Evolutionary conservation across 1,140 invertebrate species (phyloP).

Genomic region (Sarcophaga bullata): DNA sequence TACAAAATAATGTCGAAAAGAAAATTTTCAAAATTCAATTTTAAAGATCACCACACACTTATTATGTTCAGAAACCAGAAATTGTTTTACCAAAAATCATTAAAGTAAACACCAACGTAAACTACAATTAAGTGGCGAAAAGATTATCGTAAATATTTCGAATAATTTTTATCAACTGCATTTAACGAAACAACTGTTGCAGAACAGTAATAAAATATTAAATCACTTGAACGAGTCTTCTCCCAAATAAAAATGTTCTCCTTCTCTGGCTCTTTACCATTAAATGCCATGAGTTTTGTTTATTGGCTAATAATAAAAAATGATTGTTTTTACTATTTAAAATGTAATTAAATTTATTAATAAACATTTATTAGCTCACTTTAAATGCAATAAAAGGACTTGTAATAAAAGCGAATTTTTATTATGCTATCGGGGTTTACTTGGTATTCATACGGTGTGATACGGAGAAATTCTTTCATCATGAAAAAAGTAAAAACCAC

Average conservation of each 20-base stretch:
- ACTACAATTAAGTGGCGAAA: too few species aligned
- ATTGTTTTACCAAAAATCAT: too few species aligned
- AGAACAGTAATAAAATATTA: background rate
- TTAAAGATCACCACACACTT: too few species aligned
- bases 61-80: too few species aligned
- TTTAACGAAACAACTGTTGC: background rate
- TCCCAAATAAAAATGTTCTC: background rate
- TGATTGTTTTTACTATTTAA: too few species aligned
- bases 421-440: background rate
- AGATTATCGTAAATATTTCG: background rate
- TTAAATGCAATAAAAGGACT: background rate
- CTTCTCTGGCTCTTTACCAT: background rate
- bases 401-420: background rate
- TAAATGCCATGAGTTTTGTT: background rate
- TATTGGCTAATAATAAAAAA: background rate
- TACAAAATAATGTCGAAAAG: too few species aligned
- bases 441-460: too few species aligned
- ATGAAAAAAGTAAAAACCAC: too few species aligned
- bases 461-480: too few species aligned
- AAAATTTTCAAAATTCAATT: too few species aligned
- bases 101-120: too few species aligned
- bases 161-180: background rate
- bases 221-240: background rate
- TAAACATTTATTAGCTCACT: background rate
- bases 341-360: constrained; percentile 2